These are phyloP conservation scores for Periparus ater DNA, from an alignment of 2,797 vertebrate species.

Conservation along the genomic window DNA sequence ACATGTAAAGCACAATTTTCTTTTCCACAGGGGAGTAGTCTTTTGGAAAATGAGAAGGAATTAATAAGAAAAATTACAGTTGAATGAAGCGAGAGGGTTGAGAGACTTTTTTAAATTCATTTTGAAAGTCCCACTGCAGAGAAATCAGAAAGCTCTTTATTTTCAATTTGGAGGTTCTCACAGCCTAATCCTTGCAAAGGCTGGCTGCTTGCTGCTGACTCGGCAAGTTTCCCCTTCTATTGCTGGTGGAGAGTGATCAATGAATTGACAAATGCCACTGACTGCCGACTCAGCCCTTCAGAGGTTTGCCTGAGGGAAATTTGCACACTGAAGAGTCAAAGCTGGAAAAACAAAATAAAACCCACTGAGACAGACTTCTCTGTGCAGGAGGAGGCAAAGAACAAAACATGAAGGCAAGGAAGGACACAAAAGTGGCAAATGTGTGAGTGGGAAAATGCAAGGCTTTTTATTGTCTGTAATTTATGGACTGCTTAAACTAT, in stretches of 20 bases:
- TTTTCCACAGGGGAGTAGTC: constrained; percentile 7
- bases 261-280: constrained; percentile 64
- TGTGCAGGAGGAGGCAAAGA: constrained; percentile 14
- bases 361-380: background rate
- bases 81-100: constrained; percentile 28
- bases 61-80: constrained; percentile 46
- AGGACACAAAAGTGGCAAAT: background rate
- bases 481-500: constrained; percentile 16
- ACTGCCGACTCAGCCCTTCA: constrained; percentile 55
- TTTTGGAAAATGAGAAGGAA: constrained; percentile 47
- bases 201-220: constrained; percentile 33
- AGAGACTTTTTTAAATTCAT: background rate
- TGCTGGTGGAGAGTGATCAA: constrained; percentile 41
- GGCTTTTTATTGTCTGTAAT: background rate
- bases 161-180: constrained; percentile 55
- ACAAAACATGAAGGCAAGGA: background rate
- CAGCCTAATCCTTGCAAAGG: background rate
- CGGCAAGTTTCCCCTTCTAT: background rate
- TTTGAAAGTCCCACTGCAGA: constrained; percentile 44
- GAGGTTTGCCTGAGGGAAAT: constrained; percentile 30
- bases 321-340: constrained; percentile 15
- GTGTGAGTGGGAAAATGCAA: background rate
- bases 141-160: constrained; percentile 13
- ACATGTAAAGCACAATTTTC: constrained; percentile 33
- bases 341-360: constrained; percentile 15